Percentiles rank a stretch among this genome's conserved stretches.
Evolutionary conservation across 1,140 invertebrate genomes (phyloP).

Genomic region (Drosophila santomea): DNA sequence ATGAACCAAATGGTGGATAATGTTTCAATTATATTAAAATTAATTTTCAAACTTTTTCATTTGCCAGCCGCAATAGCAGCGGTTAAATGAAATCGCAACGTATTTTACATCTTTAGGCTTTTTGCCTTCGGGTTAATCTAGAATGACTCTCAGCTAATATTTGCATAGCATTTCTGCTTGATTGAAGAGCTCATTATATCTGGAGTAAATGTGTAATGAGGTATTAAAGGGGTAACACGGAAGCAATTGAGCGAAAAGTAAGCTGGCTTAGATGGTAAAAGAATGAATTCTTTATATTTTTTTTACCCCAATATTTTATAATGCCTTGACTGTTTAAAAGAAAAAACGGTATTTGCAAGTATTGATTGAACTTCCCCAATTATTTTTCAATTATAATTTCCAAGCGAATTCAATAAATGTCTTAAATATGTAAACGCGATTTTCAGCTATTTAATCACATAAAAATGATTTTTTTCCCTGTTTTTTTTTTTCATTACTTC

Average conservation of each 20-base stretch:
- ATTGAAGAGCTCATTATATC: conserved; percentile 37
- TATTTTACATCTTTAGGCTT: conserved; percentile 13
- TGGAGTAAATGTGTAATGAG: conserved; percentile 3
- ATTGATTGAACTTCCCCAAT: conserved; percentile 6
- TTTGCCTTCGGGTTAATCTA: background rate
- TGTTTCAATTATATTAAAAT: conserved; percentile 37
- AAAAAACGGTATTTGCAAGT: background rate
- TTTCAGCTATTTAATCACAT: conserved; percentile 46
- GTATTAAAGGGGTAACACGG: conserved; percentile 14
- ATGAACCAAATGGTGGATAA: too few species aligned
- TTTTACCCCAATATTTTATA: background rate
- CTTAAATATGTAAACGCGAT: conserved; percentile 9
- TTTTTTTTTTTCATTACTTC: conserved; percentile 38
- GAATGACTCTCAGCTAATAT: conserved; percentile 32
- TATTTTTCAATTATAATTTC: conserved; percentile 30
- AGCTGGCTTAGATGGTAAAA: background rate
- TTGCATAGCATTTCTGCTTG: conserved; percentile 28
- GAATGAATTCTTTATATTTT: background rate
- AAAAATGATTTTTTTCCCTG: conserved; percentile 12
- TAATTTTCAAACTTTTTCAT: conserved; percentile 12
- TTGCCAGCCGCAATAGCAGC: background rate
- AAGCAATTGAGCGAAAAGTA: background rate
- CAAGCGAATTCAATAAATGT: background rate
- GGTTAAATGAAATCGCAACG: conserved; percentile 15
- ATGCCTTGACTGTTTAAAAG: background rate